Evolutionary conservation across 2,113 vertebrate species (phyloP).

Genomic region (Scatophagus argus): DNA sequence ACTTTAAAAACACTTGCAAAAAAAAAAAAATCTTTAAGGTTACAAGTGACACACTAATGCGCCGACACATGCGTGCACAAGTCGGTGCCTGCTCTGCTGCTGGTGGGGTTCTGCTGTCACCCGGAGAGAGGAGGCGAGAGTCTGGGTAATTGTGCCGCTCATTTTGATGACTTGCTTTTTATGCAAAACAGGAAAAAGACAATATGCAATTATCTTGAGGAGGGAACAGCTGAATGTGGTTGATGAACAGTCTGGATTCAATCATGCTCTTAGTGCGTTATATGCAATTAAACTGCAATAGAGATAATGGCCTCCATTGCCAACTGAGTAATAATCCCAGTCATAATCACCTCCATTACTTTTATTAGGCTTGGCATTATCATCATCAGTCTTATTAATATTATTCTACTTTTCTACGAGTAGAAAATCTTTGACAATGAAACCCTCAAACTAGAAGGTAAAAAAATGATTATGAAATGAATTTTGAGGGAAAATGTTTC

Average conservation of each 20-base stretch:
- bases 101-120: conserved; percentile 76
- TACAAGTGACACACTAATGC: conserved; percentile 66
- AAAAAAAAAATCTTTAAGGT: conserved; percentile 47
- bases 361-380: conserved; percentile 84
- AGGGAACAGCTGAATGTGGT: conserved; percentile 83
- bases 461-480: conserved; percentile 48
- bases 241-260: conserved; percentile 87
- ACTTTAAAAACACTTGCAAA: conserved; percentile 44
- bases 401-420: conserved; percentile 77
- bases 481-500: conserved; percentile 41
- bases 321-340: conserved; percentile 84
- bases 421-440: conserved; percentile 74
- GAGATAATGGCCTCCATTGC: conserved; percentile 85
- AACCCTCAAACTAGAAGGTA: conserved; percentile 61
- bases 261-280: conserved; percentile 85
- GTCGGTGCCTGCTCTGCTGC: conserved; percentile 63
- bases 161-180: conserved; percentile 86
- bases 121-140: conserved; percentile 78
- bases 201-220: conserved; percentile 87
- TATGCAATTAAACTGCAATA: conserved; percentile 88
- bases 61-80: conserved; percentile 56
- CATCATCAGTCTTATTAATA: conserved; percentile 82
- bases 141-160: conserved; percentile 84
- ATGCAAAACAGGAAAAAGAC: conserved; percentile 87
- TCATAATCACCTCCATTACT: conserved; percentile 87